Conservation (phyloP, 2,113 vertebrate species). For the Cyphomyrus discorhynchus region DNA sequence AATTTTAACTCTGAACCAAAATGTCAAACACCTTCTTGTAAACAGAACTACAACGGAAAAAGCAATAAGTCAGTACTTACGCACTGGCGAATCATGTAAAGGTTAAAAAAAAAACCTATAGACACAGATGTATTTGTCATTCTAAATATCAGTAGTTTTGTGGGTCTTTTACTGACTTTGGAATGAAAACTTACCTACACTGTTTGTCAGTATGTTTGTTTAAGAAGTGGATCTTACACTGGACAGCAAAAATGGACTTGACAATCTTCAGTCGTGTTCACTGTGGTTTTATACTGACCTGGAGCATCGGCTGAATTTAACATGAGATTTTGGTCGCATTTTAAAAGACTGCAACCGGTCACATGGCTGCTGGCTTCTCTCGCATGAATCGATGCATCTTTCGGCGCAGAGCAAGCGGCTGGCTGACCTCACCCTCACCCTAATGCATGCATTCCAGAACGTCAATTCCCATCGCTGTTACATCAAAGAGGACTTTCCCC, state of each 20-base stretch:
- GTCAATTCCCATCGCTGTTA: background rate
- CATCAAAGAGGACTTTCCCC: background rate
- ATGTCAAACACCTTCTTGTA: background rate
- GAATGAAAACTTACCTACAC: background rate
- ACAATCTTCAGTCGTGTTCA: slow-evolving; percentile 1
- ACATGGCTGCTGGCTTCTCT: background rate
- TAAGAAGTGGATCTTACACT: background rate
- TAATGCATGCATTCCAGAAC: background rate
- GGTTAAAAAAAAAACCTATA: background rate
- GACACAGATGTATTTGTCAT: slow-evolving; percentile 2
- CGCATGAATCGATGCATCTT: background rate
- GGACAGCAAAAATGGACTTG: background rate
- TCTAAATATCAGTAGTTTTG: background rate
- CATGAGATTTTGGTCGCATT: background rate
- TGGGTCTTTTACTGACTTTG: slow-evolving; percentile 9
- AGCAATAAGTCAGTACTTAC: slow-evolving; percentile 17
- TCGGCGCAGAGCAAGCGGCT: background rate
- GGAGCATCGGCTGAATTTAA: background rate
- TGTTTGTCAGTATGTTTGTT: background rate
- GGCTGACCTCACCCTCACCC: background rate
- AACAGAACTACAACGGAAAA: background rate
- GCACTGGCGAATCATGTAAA: slow-evolving; percentile 10
- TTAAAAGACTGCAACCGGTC: background rate
- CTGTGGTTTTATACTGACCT: background rate
- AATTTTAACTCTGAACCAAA: slow-evolving; percentile 15